Conservation (phyloP, 2,113 vertebrate species). For the Alosa alosa region DNA sequence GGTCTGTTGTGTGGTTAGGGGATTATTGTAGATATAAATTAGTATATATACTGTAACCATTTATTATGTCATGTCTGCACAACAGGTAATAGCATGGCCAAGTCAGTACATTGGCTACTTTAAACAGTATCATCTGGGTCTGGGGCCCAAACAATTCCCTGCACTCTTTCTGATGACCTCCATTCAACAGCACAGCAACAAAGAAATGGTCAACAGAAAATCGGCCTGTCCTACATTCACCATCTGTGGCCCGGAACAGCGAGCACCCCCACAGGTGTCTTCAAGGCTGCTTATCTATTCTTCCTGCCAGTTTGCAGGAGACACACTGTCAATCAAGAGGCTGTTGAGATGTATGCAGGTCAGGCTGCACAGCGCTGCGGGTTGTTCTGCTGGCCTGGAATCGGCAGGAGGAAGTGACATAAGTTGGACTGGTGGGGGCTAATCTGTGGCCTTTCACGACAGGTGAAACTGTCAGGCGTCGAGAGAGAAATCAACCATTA, state of each 20-base stretch:
- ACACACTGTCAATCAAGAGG: slow-evolving; percentile 5
- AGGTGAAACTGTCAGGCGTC: background rate
- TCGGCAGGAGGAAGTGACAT: background rate
- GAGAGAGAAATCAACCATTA: background rate
- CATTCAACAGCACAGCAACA: background rate
- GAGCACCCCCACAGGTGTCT: slow-evolving; percentile 6
- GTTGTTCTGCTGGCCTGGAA: background rate
- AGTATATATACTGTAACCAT: too few relatives aligned
- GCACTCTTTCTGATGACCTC: background rate
- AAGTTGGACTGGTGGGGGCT: background rate
- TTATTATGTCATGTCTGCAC: background rate
- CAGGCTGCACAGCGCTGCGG: background rate
- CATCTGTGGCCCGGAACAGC: slow-evolving; percentile 1
- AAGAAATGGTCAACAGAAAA: background rate
- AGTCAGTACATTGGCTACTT: background rate
- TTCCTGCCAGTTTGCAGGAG: slow-evolving; percentile 8
- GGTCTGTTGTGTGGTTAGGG: too few relatives aligned
- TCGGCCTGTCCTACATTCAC: background rate
- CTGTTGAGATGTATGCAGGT: background rate
- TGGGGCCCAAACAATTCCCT: background rate
- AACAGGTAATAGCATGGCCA: background rate
- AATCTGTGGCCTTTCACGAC: background rate
- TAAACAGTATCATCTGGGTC: background rate
- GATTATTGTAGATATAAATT: background rate
- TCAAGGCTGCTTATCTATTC: slow-evolving; percentile 1